Evolutionary conservation across 2,888 invertebrate genomes (phyloP), one percentile per base, ranked within the genome.

Genomic region (Drosophila borealis): DNA sequence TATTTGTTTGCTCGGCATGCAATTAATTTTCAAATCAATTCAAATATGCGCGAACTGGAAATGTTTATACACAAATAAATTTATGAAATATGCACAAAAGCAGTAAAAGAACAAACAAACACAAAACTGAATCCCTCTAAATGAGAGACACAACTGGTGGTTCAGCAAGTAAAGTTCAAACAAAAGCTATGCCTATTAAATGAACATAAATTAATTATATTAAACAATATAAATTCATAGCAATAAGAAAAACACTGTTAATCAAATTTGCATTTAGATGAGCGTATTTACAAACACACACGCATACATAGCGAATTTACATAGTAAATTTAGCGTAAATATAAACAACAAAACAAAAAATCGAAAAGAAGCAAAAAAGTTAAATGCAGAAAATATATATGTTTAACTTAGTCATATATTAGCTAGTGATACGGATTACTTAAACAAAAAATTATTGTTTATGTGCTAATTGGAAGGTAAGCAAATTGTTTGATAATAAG

Each of bases 231-330:
- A 44, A 46, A 57, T 55, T 54, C 46, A 63, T 74, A 68, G 33
- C 13, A 44, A 70, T 56, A 53, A 14, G 10, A 70, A 65, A 54
- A 48, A 70, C 49, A 79, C 73, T 81, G 90, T 89, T 89, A 85
- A 89, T 89, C 90, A 89, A 88, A 85, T 89, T 89, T 90, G 85
- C 83, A 90, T 89, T 85, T 89, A 87, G 80, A 72, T 72, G 75
- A 80, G 72, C 75, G 65, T 78, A 76, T 74, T 80, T 59, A 74
- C 46, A 75, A 37, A 68, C 19, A 68, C 33, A 50, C 37, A 61
- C n/a, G 62, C 34, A 57, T 54, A 73, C 61, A 68, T 78, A 80
- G 88, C 80, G 81, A 87, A 82, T 88, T 89, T 89, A 89, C 89
- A 72, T 75, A 87, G 84, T 80, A 88, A 88, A 88, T 82, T 81